Conservation (phyloP, 2,888 invertebrate species). For the Ormyrus thymus region DNA sequence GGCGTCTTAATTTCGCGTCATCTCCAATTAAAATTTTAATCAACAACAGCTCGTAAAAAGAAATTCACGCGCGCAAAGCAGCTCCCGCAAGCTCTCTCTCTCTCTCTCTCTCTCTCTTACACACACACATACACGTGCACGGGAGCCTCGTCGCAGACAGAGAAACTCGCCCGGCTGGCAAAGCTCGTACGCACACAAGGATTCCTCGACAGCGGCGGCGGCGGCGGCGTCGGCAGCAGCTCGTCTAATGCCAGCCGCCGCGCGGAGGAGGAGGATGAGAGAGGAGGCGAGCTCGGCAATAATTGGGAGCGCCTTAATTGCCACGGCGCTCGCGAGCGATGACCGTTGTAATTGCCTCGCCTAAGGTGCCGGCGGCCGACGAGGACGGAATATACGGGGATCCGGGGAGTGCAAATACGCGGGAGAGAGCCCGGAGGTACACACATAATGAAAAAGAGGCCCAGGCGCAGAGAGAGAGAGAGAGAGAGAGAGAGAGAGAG, state of each 20-base stretch:
- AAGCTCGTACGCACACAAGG: neutral
- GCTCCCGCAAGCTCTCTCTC: too few species aligned
- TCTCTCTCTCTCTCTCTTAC: too few species aligned
- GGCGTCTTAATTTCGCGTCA: too few species aligned
- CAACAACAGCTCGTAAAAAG: too few species aligned
- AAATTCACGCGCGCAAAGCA: too few species aligned
- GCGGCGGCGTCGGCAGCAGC: neutral
- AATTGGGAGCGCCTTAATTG: constrained; percentile 72
- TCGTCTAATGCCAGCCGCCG: too few species aligned
- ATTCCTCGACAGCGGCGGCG: neutral
- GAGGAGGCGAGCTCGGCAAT: constrained; percentile 60
- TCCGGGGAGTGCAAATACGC: neutral
- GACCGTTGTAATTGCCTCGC: constrained; percentile 69
- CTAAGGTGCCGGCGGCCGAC: constrained; percentile 63
- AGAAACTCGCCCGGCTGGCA: neutral
- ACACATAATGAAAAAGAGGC: too few species aligned
- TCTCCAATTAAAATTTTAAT: too few species aligned
- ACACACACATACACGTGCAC: neutral
- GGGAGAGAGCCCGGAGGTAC: too few species aligned
- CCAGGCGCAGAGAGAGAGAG: constrained; percentile 14
- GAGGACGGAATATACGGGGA: constrained; percentile 43
- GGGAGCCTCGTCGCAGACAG: neutral
- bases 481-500: constrained; percentile 49
- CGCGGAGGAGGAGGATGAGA: constrained; percentile 3
- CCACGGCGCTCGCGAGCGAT: constrained; percentile 67